phyloP scores from a whole-genome alignment of 2,797 vertebrate species.

The Periophthalmus magnuspinnatus region DNA sequence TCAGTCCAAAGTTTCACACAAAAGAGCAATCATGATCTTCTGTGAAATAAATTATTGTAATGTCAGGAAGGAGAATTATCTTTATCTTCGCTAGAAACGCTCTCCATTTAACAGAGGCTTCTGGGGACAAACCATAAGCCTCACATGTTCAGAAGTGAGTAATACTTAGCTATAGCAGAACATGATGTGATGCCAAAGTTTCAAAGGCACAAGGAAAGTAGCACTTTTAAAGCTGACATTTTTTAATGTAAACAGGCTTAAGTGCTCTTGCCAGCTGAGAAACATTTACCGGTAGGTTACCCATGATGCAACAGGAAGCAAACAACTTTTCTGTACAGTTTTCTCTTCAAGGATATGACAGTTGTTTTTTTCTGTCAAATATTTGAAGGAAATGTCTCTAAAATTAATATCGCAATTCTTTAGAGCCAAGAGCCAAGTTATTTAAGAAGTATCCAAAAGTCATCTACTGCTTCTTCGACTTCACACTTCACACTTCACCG shows the following conservation, averaged over 20 bases:
- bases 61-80: background rate
- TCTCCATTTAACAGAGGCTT: background rate
- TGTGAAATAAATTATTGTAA: constrained; percentile 1
- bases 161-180: background rate
- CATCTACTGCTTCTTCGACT: too few species aligned
- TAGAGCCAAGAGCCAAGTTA: too few species aligned
- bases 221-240: background rate
- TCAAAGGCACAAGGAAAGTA: background rate
- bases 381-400: background rate
- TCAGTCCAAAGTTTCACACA: constrained; percentile 20
- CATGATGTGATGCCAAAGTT: background rate
- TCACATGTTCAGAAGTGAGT: background rate
- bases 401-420: too few species aligned
- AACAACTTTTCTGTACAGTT: background rate
- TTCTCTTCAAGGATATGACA: background rate
- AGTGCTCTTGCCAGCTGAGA: background rate
- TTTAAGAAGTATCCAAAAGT: too few species aligned
- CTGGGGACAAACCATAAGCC: background rate
- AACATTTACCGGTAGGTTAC: background rate
- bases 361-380: background rate
- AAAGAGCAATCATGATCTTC: constrained; percentile 16
- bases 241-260: background rate
- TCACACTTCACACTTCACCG: too few species aligned
- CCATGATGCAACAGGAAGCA: background rate
- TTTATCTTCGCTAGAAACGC: background rate